Evolutionary conservation across 2,797 vertebrate genomes (phyloP), one percentile per base, ranked within the genome.

Genomic region (Hydrophis major): DNA sequence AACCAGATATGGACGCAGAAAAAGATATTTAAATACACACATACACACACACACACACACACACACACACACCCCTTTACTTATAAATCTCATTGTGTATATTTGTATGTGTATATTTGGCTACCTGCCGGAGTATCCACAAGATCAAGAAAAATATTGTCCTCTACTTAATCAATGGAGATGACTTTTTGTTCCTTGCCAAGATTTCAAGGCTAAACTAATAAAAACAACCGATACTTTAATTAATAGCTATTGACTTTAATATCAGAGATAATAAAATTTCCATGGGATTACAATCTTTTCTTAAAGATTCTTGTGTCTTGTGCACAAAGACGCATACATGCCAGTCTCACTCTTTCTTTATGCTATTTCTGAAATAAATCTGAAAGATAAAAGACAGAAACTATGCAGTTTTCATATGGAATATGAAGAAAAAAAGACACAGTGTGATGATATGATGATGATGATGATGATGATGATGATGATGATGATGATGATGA

Each of bases 221-320:
- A 93, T 94, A 93, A 97, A 95, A 94, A 7, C 63, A 42, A 60
- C 91, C 14, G 93, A 28, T 90, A 92, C 96, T 96, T 96, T 96
- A 97, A 97, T 97, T 96, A 94, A 92, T 83, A 93, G 90, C 94
- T 95, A 94, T 96, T 91, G 95, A 93, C 94, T 95, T 96, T 96
- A 95, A 94, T 92, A 93, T 93, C n/a, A 16, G 27, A 90, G 91
- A 94, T 96, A 95, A 94, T 93, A 92, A 94, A 94, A 91, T 96
- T 96, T 96, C 93, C 93, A 12, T 0, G 92, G 94, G 88, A 61
- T 95, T 94, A 95, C 25, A 96, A 96, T 28, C 93, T 93, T 95
- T 92, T 57, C 87, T 90, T 32, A 6, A 6, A 74, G 66, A 32
- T 57, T 57, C 66, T 2, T 37, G 6, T 32, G 14, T 32, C 66